These are phyloP conservation scores for Tragelaphus imberbis DNA, from an alignment of 2,113 vertebrate genomes.

Conservation along the genomic window DNA sequence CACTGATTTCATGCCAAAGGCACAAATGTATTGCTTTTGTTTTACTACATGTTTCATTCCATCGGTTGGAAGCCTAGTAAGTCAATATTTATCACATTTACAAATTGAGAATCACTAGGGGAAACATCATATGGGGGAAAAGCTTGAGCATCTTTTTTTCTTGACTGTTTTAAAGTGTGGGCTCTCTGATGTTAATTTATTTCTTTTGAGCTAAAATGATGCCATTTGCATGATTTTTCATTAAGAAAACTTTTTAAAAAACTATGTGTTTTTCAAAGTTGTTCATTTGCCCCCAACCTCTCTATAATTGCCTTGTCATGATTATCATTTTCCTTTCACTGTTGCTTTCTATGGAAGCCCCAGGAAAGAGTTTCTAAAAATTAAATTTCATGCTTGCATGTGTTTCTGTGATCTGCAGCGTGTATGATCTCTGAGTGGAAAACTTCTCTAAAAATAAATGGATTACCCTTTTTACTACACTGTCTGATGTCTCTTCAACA, in stretches of 20 bases:
- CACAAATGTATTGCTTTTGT: constrained; percentile 55
- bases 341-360: constrained; percentile 76
- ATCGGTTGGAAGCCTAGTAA: constrained; percentile 32
- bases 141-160: not conserved
- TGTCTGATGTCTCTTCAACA: constrained; percentile 81
- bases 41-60: constrained; percentile 39
- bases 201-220: constrained; percentile 48
- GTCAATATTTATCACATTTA: constrained; percentile 62
- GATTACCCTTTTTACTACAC: constrained; percentile 84
- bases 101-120: constrained; percentile 18
- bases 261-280: constrained; percentile 62
- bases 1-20: constrained; percentile 64
- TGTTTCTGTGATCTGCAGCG: constrained; percentile 87
- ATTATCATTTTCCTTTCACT: constrained; percentile 76
- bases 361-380: constrained; percentile 83
- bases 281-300: constrained; percentile 60
- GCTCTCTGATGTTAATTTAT: not conserved
- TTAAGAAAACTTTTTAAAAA: not conserved
- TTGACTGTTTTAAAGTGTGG: constrained; percentile 1
- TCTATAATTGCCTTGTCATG: constrained; percentile 79
- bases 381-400: constrained; percentile 88
- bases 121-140: not conserved
- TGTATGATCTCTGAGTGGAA: constrained; percentile 87
- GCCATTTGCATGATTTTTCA: not conserved
- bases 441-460: constrained; percentile 88